These are phyloP conservation scores for Coracias cyanogaster DNA, from an alignment of 2,797 vertebrate genomes.

Conservation along the genomic window DNA sequence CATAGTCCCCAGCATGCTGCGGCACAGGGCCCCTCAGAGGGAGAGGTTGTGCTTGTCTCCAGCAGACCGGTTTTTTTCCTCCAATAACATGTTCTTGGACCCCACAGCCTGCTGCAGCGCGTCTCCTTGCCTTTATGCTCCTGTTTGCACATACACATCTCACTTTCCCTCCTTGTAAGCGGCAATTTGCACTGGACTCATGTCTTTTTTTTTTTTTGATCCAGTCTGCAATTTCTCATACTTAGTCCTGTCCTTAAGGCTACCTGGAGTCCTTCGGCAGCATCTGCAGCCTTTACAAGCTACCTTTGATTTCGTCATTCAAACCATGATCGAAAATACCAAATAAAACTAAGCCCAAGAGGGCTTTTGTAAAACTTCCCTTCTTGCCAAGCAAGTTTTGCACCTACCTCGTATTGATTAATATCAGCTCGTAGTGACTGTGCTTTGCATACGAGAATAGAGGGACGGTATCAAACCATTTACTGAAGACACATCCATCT, in stretches of 20 bases:
- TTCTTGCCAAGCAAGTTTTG: not conserved
- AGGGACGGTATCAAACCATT: not conserved
- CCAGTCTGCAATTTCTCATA: not conserved
- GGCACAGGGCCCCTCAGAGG: not conserved
- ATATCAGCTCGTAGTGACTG: rapidly evolving
- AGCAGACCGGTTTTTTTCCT: not conserved
- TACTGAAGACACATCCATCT: not conserved
- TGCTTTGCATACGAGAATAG: not conserved
- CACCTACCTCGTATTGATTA: not conserved
- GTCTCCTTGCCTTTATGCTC: not conserved
- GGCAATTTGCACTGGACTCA: not conserved
- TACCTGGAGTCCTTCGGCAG: not conserved
- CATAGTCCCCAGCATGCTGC: not conserved
- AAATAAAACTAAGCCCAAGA: not conserved
- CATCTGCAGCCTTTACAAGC: not conserved
- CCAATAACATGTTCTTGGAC: rapidly evolving
- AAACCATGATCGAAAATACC: not conserved
- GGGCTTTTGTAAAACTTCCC: not conserved
- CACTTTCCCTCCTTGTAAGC: not conserved
- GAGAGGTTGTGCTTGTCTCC: not conserved
- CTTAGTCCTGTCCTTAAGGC: not conserved
- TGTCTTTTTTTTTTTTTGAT: not conserved
- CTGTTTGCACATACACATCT: not conserved
- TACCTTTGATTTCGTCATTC: not conserved
- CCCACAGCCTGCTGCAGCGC: not conserved